Evolutionary conservation across 2,113 vertebrate genomes (phyloP), one percentile per base, ranked within the genome.

Genomic region (Strix aluco): DNA sequence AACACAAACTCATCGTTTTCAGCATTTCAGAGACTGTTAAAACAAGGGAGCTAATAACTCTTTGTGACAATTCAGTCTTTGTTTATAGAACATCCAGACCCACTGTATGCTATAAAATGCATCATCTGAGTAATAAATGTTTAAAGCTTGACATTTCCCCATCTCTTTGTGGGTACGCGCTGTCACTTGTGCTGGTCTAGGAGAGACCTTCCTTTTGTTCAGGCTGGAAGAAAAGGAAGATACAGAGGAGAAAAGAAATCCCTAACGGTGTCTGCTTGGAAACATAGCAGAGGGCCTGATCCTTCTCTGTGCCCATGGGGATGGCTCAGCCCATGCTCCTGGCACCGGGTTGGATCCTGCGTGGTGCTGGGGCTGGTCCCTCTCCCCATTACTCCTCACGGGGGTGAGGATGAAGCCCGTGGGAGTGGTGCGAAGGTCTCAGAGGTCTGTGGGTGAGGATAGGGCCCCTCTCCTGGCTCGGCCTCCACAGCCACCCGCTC

Each of bases 51-150:
- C 65, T 86, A 63, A 96, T 66, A 88, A 94, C 92, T 96, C 89
- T 95, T 94, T 90, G 72, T 94, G 87, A 55, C 51, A 66, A 94
- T 80, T 93, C 95, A 91, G 88, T 96, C 91, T 96, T 96, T 95
- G 80, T 91, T 97, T 95, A 88, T 96, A 94, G 92, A 97, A 96
- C 94, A 94, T 92, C 94, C 93, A 92, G 82, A 96, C 23, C 74
- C 86, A 88, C 95, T 96, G 94, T 97, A 97, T 97, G 96, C 95
- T 93, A 65, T 92, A 82, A 97, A 97, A 94, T 26, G 83, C 86
- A 94, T 95, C 75, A 94, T 96, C 94, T 72, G 88, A 97, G 93
- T 94, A 96, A 96, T 96, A 98, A 97, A 97, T 59, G 93, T 96
- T 96, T 97, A 59, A 86, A 86, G 87, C 96, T 95, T 95, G 87